Evolutionary conservation across 1,140 invertebrate genomes (phyloP), one percentile per base, ranked within the genome.

Genomic region (Drosophila parvula): DNA sequence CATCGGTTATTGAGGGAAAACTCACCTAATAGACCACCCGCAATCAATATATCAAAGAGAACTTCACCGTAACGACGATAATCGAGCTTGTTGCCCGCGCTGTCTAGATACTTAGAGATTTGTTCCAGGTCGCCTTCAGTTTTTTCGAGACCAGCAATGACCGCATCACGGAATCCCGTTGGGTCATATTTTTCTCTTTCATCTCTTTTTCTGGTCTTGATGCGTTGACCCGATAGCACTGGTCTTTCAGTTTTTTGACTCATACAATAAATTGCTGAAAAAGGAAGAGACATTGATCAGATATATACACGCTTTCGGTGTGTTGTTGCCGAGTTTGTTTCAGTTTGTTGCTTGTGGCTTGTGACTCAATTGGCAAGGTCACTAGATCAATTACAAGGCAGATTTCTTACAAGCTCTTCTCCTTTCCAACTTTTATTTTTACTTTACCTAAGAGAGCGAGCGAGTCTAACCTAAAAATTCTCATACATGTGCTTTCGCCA

Each of bases 161-260:
- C 96, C 90, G 96, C 96, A 95, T 99, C 98, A 93, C 98, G 96
- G 94, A 99, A 99, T 93, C 97, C 98, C 93, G 96, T 95, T 93
- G 98, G 97, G 94, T 99, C 98, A 95, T 98, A 98, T 94, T 98
- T 99, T 95, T 99, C 98, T 96, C 98, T 99, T 97, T 99, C 98
- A 99, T 99, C 98, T 98, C 98, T 98, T 97, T 99, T 99, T 96
- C 98, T 97, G 96, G 98, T 99, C 97, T 99, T 99, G 95, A 99
- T 98, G 94, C 98, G 97, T 96, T 99, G 98, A 97, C 98, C 98
- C 95, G 98, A 98, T 96, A 99, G 95, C 95, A 98, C 96, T 96
- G 98, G 98, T 97, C 98, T 98, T 98, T 99, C 98, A 96, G 96
- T 97, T 97, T 99, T 99, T 95, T 98, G 98, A 99, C 97, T 99